Conservation (phyloP, 1,140 invertebrate species). For the Drosophila simulans region DNA sequence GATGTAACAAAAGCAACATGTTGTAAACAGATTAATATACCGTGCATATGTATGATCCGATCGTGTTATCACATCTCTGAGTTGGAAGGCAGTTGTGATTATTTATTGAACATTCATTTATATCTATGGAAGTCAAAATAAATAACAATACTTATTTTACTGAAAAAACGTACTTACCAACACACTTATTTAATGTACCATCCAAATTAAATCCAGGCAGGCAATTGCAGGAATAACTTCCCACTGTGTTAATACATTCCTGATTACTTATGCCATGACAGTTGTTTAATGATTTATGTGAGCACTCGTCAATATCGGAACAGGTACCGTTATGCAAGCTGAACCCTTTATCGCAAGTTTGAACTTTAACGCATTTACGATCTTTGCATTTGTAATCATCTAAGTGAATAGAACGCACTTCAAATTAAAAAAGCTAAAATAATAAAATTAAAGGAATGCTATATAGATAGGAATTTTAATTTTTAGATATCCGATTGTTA, state of each 20-base stretch:
- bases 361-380: conserved; percentile 87
- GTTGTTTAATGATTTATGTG: conserved; percentile 85
- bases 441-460: no score
- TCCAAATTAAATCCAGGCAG: conserved; percentile 90
- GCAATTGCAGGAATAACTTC: conserved; percentile 92
- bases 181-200: conserved; percentile 88
- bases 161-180: conserved; percentile 85
- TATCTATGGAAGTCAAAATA: conserved; percentile 84
- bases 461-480: no score
- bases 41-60: conserved; percentile 94
- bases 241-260: conserved; percentile 91
- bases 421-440: not conserved
- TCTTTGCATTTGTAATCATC: conserved; percentile 88
- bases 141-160: not conserved
- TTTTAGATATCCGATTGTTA: no score
- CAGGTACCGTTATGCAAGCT: conserved; percentile 66
- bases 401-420: conserved; percentile 52
- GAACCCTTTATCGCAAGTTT: conserved; percentile 60
- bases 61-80: conserved; percentile 95
- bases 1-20: conserved; percentile 5
- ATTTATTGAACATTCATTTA: conserved; percentile 88
- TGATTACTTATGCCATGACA: conserved; percentile 87
- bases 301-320: conserved; percentile 91
- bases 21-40: conserved; percentile 27
- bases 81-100: conserved; percentile 87